Evolutionary conservation across 2,888 invertebrate genomes (phyloP).

Genomic region (Deladenus siricidicola): DNA sequence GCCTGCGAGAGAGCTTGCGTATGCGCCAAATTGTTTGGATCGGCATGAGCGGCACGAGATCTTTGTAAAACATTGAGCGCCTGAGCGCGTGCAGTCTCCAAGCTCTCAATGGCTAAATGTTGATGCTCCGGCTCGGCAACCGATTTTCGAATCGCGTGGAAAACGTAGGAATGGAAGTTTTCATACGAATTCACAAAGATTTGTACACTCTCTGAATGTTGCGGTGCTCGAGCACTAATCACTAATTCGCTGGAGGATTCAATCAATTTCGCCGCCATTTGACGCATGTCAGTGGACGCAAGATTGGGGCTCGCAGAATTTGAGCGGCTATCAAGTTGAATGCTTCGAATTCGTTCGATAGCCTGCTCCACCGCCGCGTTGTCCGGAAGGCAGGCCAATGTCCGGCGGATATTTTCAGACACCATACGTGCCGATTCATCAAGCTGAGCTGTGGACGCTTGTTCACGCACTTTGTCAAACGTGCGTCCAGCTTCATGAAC

Average conservation of each 20-base stretch:
- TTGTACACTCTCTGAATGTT: conserved; percentile 36
- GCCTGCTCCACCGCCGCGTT: conserved; percentile 84
- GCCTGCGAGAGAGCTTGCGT: conserved; percentile 34
- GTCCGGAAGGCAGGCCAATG: conserved; percentile 80
- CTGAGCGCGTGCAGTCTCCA: conserved; percentile 32
- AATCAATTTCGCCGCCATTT: conserved; percentile 74
- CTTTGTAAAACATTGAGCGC: conserved; percentile 35
- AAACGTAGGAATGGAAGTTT: conserved; percentile 42
- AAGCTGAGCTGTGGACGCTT: conserved; percentile 29
- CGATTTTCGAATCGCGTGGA: conserved; percentile 20
- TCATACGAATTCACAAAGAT: conserved; percentile 40
- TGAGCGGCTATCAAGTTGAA: conserved; percentile 47
- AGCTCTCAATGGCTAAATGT: conserved; percentile 5
- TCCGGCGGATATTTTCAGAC: conserved; percentile 62
- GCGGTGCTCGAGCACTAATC: conserved; percentile 32
- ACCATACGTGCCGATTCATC: conserved; percentile 38
- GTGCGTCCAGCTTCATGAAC: conserved; percentile 48
- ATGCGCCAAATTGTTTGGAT: conserved; percentile 26
- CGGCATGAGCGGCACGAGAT: conserved; percentile 23
- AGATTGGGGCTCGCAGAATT: neutral
- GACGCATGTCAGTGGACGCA: conserved; percentile 64
- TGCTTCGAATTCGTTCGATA: conserved; percentile 66
- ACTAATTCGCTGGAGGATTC: conserved; percentile 74
- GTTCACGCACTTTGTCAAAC: conserved; percentile 44
- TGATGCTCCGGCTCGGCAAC: neutral